Conservation (phyloP, 2,113 vertebrate genomes). For the Elephantulus edwardii region DNA sequence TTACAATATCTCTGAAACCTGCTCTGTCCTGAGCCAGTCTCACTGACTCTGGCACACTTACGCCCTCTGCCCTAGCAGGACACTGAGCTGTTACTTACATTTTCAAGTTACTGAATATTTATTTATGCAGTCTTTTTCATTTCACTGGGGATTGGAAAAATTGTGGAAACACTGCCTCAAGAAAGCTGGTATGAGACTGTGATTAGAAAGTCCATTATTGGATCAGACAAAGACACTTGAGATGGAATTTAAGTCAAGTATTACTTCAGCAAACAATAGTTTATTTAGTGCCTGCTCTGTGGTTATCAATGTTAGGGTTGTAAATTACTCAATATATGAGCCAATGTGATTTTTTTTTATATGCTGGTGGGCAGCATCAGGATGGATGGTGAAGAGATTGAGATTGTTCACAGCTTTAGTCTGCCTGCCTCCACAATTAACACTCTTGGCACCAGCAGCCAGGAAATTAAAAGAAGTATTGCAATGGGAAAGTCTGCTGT, state of each 20-base stretch:
- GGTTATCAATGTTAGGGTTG: background rate
- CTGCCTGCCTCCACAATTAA: too few species aligned
- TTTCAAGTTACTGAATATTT: constrained; percentile 21
- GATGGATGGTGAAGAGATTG: too few species aligned
- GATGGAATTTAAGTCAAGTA: background rate
- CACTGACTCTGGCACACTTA: too few species aligned
- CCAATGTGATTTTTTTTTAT: background rate
- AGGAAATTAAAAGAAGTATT: too few species aligned
- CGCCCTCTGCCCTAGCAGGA: too few species aligned
- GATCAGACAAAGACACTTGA: background rate
- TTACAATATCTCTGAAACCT: too few species aligned
- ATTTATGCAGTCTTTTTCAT: background rate
- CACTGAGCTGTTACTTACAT: constrained; percentile 11
- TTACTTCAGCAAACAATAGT: background rate
- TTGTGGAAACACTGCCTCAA: background rate
- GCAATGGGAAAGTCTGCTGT: too few species aligned
- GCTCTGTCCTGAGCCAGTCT: too few species aligned
- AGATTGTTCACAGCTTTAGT: too few species aligned
- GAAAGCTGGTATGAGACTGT: background rate
- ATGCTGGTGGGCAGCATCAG: too few species aligned
- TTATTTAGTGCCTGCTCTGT: background rate
- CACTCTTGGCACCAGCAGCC: too few species aligned
- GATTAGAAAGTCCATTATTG: background rate
- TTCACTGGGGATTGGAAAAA: background rate
- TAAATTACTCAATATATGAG: background rate